Percentiles rank a stretch among this genome's conserved stretches.
Conservation (phyloP, 2,113 vertebrate species). For the Dicentrarchus labrax region DNA sequence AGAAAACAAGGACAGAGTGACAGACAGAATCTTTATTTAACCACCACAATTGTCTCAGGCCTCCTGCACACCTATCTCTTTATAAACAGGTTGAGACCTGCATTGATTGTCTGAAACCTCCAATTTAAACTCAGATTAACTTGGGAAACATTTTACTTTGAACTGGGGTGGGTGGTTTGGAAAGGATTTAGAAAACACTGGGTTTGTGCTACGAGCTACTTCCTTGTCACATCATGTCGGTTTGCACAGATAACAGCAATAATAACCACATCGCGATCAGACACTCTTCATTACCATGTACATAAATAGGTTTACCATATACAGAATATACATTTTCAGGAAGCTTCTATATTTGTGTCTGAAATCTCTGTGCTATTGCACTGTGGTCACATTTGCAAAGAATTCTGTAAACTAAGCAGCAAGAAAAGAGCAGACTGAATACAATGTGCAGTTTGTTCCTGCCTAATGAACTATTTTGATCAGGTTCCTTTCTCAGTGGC, state of each 20-base stretch:
- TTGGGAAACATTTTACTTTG: conserved; percentile 33
- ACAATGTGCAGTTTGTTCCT: conserved; percentile 3
- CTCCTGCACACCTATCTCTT: conserved; percentile 3
- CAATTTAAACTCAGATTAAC: conserved; percentile 18
- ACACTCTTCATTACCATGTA: not conserved
- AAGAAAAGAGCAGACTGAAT: not conserved
- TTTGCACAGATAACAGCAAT: not conserved
- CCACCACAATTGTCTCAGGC: not conserved
- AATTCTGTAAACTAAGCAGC: not conserved
- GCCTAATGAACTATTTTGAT: not conserved
- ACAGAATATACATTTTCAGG: not conserved
- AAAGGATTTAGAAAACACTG: not conserved
- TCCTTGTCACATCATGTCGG: not conserved
- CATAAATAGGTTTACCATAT: not conserved
- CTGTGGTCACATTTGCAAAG: not conserved
- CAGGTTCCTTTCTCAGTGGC: not conserved
- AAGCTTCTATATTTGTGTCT: not conserved
- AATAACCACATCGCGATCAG: conserved; percentile 3
- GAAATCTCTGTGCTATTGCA: not conserved
- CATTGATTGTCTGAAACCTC: conserved; percentile 38
- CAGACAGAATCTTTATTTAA: conserved; percentile 32
- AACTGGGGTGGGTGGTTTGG: not conserved
- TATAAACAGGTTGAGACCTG: conserved; percentile 22
- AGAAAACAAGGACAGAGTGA: not conserved
- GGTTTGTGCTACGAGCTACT: not conserved